Evolutionary conservation across 2,888 invertebrate species (phyloP), one percentile per base, ranked within the genome.

Genomic region (Gonocerus acuteangulatus): DNA sequence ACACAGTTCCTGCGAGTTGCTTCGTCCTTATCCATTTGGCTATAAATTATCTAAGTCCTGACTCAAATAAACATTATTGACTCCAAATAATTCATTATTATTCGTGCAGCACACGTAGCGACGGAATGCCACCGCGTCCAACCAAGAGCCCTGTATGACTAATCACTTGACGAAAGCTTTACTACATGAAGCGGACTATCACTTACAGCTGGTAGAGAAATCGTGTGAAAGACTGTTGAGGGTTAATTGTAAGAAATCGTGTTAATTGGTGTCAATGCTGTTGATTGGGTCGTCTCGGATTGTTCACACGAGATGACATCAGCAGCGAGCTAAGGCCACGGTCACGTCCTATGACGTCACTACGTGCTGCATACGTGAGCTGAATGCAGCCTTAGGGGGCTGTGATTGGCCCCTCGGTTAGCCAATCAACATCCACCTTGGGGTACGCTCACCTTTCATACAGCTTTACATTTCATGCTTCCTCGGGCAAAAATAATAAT

Each of bases 241-340:
- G 54, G 54, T 54, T 54, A 54, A 54, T 54, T 54, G 54, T 54
- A 54, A 54, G 54, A 54, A 54, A 54, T 54, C 54, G 36, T 54
- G 54, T 39, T 54, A 54, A 54, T 54, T 54, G 54, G 42, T 54
- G 54, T 54, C 54, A 54, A 54, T 51, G 51, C n/a, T 34, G 39
- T 54, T 44, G 54, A 54, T 44, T 44, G 54, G 54, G 32, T 51
- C 51, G 51, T 21, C 54, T 39, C 22, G 54, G 54, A 54, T 54
- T 39, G 54, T 54, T 54, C 54, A 42, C 54, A 54, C 54, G 54
- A 54, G 54, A 44, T 44, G 54, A 51, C 51, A 51, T 51, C 51
- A 51, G 51, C 27, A 27, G 27, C 27, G 27, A 27, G 27, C 27
- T 27, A 9, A 4, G 27, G 27, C 9, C 27, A 27, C n/a, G 15